These are phyloP conservation scores for Amazona guildingii DNA, from an alignment of 2,113 vertebrate genomes.

Conservation along the genomic window DNA sequence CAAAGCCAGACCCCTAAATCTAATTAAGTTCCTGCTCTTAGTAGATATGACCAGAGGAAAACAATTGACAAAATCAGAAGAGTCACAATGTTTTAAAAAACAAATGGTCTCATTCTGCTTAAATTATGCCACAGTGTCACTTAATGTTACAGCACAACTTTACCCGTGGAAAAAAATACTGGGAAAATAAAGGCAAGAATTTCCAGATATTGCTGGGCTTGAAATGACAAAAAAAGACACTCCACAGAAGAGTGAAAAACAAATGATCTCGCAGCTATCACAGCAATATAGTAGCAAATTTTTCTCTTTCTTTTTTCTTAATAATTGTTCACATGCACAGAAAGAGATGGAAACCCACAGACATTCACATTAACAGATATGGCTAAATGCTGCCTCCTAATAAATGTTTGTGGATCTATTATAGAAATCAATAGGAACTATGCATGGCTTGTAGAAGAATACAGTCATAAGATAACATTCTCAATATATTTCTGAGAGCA, in stretches of 20 bases:
- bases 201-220: neutral
- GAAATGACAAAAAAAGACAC: neutral
- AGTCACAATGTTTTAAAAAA: neutral
- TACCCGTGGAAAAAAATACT: neutral
- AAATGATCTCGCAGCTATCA: rapidly evolving
- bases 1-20: neutral
- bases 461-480: neutral
- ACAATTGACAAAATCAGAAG: neutral
- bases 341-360: neutral
- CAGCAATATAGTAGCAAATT: neutral
- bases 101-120: neutral
- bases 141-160: neutral
- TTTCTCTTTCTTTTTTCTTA: neutral
- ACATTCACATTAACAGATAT: neutral
- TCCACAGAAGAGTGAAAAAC: neutral
- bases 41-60: neutral
- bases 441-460: neutral
- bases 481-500: neutral
- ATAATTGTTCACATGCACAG: neutral
- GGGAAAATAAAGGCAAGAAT: neutral
- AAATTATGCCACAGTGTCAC: neutral
- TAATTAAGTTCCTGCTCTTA: neutral
- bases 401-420: neutral
- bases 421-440: neutral
- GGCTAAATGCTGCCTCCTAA: neutral